Evolutionary conservation across 2,113 vertebrate genomes (phyloP).

Genomic region (Hydrolagus affinis): DNA sequence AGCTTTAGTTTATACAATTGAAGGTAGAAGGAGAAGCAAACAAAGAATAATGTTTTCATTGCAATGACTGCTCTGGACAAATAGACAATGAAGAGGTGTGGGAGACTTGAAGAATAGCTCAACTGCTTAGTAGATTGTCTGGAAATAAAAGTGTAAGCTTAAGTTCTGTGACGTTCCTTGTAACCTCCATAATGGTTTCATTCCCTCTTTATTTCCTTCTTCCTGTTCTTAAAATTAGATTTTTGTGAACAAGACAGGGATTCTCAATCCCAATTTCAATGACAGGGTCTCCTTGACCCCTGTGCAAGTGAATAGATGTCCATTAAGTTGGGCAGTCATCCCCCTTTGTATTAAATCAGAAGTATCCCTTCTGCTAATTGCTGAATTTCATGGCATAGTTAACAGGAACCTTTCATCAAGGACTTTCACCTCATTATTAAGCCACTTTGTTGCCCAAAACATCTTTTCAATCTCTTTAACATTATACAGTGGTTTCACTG

Average conservation of each 20-base stretch:
- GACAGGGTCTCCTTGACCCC: background rate
- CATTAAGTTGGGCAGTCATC: background rate
- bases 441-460: background rate
- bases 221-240: slow-evolving; percentile 28
- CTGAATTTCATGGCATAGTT: background rate
- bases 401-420: background rate
- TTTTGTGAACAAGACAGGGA: background rate
- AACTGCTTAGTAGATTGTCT: slow-evolving; percentile 35
- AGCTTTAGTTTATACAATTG: background rate
- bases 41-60: background rate
- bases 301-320: background rate
- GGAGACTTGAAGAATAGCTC: slow-evolving; percentile 30
- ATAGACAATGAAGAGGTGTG: background rate
- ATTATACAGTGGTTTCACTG: background rate
- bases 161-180: slow-evolving; percentile 28
- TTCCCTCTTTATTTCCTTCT: slow-evolving; percentile 36
- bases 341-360: background rate
- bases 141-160: slow-evolving; percentile 26
- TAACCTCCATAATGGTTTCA: slow-evolving; percentile 34
- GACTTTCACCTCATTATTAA: background rate
- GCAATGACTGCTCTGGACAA: background rate
- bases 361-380: too few species aligned
- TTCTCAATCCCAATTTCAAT: background rate
- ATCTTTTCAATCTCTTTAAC: background rate
- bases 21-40: background rate